These are phyloP conservation scores for Phocoena phocoena DNA, from an alignment of 2,113 vertebrate genomes.

Conservation along the genomic window DNA sequence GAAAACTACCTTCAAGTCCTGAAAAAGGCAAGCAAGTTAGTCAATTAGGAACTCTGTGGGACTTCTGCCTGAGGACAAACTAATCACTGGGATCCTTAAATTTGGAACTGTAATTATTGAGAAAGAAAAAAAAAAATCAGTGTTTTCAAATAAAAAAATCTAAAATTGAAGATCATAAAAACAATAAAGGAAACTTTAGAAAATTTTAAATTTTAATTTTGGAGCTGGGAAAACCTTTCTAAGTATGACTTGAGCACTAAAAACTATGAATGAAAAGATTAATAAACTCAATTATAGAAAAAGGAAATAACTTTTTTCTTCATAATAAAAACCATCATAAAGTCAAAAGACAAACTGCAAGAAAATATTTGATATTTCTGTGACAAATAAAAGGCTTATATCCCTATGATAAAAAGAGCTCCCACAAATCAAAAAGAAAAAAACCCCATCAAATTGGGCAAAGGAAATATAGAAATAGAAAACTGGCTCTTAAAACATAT, in stretches of 20 bases:
- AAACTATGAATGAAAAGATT: not conserved
- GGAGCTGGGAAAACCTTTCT: not conserved
- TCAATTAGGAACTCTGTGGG: not conserved
- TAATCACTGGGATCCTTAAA: not conserved
- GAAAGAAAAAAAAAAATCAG: slow-evolving; percentile 29
- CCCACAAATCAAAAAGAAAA: not conserved
- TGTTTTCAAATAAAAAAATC: not conserved
- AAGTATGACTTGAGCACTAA: not conserved
- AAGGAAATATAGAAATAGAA: not conserved
- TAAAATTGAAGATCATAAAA: not conserved
- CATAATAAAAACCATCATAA: not conserved
- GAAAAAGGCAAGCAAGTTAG: not conserved
- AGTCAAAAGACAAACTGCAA: not conserved
- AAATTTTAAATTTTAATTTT: not conserved
- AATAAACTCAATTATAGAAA: not conserved
- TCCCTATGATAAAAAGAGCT: not conserved
- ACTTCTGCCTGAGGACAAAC: not conserved
- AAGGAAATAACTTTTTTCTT: not conserved
- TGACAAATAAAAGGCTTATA: not conserved
- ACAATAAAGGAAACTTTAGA: not conserved
- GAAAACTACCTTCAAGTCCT: not conserved
- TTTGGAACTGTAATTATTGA: not conserved
- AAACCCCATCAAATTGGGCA: not conserved
- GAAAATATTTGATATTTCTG: not conserved
- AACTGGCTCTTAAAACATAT: not conserved